Base-by-base conservation (phyloP, 1,140 invertebrate species). In the Ceratina japonica region DNA sequence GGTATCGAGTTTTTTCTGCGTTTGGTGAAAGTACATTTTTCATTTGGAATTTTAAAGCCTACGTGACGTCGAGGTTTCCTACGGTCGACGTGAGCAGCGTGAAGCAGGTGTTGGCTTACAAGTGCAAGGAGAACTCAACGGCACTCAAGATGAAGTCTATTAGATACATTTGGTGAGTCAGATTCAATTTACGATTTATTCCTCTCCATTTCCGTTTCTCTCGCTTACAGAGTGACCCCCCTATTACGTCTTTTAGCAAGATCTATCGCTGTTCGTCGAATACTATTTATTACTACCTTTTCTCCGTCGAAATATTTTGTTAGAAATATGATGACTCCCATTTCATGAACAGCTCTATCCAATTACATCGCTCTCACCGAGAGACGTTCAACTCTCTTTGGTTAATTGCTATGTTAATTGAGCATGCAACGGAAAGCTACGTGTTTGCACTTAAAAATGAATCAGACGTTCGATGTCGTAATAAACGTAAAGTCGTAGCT, bases 111-210 rank as follows among this genome's bases (percentile, higher is more conserved):
- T 92, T 96, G 80, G 95, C 95, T 24, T 96, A 95, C 91, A 96
- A 96, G 89, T 96, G 95, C 92, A 95, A 96, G 91, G 95, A 95
- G 90, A 95, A 95, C 89, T 95, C 95, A 78, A 95, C 95, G 22
- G 95, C 95, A 77, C 94, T 95, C 56, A 93, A 95, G 89, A 95
- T 95, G 95, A 94, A 95, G 87, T 95, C 94, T 64, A 94, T 95
- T 87, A 94, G 95, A 92, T 95, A 94, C 88, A 94, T 93, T 86
- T 93, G 93, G 93, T 94, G 87, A 91, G 92, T 91, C 51, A 7
- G 44, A 44, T 62, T 54, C 10, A 27, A 52, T 70, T 61, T 56
- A 2, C 20, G 3, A 58, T 58, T 69, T 20, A 51, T 52, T 16
- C 13, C 13, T n/a, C 16, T 16, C 10, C 0, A 16, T 27, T 16